Evolutionary conservation across 1,140 invertebrate genomes (phyloP).

Genomic region (Orius laevigatus): DNA sequence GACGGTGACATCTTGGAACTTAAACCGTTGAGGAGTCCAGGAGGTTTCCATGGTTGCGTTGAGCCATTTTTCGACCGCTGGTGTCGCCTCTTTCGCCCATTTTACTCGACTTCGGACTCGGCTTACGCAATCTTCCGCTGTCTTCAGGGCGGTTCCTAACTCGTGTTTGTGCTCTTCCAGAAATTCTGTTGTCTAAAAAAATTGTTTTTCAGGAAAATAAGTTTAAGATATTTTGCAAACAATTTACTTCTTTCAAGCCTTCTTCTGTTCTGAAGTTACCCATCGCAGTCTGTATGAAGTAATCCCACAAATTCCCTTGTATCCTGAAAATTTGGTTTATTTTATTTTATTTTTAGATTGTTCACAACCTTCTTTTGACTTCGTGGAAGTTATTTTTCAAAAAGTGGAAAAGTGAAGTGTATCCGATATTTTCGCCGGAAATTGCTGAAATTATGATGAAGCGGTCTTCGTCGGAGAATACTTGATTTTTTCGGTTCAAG

Average conservation of each 20-base stretch:
- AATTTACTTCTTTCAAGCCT: conserved; percentile 42
- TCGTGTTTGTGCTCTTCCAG: conserved; percentile 17
- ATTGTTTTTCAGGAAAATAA: not conserved
- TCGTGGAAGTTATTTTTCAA: conserved; percentile 44
- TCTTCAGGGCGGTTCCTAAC: conserved; percentile 17
- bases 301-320: conserved; percentile 50
- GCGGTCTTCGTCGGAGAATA: conserved; percentile 53
- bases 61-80: conserved; percentile 18
- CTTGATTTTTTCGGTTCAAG: conserved; percentile 38
- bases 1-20: conserved; percentile 20
- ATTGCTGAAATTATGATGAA: conserved; percentile 54
- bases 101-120: conserved; percentile 19
- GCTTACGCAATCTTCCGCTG: conserved; percentile 17
- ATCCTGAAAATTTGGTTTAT: conserved; percentile 31
- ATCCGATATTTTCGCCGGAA: conserved; percentile 43
- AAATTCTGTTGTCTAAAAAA: conserved; percentile 18
- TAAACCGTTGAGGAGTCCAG: conserved; percentile 20
- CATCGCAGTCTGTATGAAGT: conserved; percentile 48
- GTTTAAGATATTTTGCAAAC: not conserved
- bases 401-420: conserved; percentile 50
- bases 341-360: not conserved
- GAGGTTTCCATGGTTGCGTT: conserved; percentile 16
- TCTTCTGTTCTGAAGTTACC: conserved; percentile 51
- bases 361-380: conserved; percentile 45
- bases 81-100: conserved; percentile 19